Evolutionary conservation across 2,113 vertebrate species (phyloP).

Genomic region (Xenopus tropicalis): UCB_Xtro_10.0 CM004451.2:15258501-15259000

Average conservation of each 20-base stretch:
- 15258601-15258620: conserved; percentile 82
- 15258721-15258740: conserved; percentile 65
- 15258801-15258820: conserved; percentile 48
- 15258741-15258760: conserved; percentile 65
- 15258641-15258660: conserved; percentile 74
- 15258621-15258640: conserved; percentile 78
- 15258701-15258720: conserved; percentile 62
- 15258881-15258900: conserved; percentile 62
- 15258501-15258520: conserved; percentile 84
- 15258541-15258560: conserved; percentile 78
- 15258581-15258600: conserved; percentile 80
- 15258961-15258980: conserved; percentile 63
- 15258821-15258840: conserved; percentile 9
- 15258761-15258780: conserved; percentile 52
- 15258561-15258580: conserved; percentile 82
- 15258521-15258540: conserved; percentile 78
- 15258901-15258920: conserved; percentile 84
- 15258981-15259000: conserved; percentile 69
- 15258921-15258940: conserved; percentile 93
- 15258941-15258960: conserved; percentile 75
- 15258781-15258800: conserved; percentile 12
- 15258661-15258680: conserved; percentile 55
- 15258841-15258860: background rate
- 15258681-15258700: conserved; percentile 58
- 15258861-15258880: conserved; percentile 45